Evolutionary conservation across 2,888 invertebrate species (phyloP).

Genomic region (Hedya salicella): DNA sequence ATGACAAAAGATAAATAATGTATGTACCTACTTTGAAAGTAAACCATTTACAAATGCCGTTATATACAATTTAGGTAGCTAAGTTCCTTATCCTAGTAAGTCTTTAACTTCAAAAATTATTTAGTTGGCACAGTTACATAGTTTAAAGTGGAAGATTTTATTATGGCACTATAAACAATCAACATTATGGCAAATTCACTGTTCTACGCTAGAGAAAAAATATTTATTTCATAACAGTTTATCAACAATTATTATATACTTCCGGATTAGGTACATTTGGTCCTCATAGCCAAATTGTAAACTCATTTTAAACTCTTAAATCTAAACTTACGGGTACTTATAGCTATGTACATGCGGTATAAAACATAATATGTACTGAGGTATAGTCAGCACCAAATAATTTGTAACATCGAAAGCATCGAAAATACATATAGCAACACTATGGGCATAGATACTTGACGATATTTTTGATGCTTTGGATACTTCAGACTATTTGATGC

Average conservation of each 20-base stretch:
- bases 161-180: constrained; percentile 34
- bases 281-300: constrained; percentile 45
- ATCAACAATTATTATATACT: constrained; percentile 39
- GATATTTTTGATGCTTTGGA: too few species aligned
- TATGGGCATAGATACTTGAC: too few species aligned
- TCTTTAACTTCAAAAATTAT: constrained; percentile 35
- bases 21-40: constrained; percentile 3
- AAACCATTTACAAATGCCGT: constrained; percentile 26
- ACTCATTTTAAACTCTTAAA: constrained; percentile 23
- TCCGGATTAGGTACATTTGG: constrained; percentile 47
- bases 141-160: constrained; percentile 22
- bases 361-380: not conserved
- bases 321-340: constrained; percentile 1
- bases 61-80: constrained; percentile 32
- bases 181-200: constrained; percentile 23
- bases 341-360: constrained; percentile 17
- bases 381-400: too few species aligned
- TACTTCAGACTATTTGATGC: too few species aligned
- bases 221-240: constrained; percentile 33
- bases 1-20: constrained; percentile 1
- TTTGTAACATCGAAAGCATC: too few species aligned
- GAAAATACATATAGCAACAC: too few species aligned
- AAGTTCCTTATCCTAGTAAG: constrained; percentile 34
- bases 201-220: constrained; percentile 20
- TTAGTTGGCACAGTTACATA: constrained; percentile 30